phyloP scores from a whole-genome alignment of 1,140 invertebrate genomes.

The Akabosia matsudoensis region DNA sequence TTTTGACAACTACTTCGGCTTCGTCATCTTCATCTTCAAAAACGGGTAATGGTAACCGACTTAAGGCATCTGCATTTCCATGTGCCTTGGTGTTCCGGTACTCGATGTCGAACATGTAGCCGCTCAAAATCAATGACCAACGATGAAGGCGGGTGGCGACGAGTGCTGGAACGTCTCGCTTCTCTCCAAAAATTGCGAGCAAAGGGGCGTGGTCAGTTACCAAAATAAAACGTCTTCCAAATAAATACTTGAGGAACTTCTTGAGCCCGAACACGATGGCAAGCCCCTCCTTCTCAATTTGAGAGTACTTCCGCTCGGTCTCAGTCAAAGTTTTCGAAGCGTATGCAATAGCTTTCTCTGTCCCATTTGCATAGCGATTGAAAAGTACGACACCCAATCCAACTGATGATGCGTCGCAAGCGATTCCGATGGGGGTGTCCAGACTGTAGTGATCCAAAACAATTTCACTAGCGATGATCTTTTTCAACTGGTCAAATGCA shows the following conservation, averaged over 20 bases:
- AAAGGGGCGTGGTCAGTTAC: slow-evolving; percentile 56
- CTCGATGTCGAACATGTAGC: slow-evolving; percentile 50
- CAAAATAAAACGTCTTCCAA: slow-evolving; percentile 51
- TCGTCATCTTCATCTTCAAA: background rate
- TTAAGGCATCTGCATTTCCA: slow-evolving; percentile 49
- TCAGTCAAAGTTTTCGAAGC: slow-evolving; percentile 53
- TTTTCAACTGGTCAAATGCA: slow-evolving; percentile 48
- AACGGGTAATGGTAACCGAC: slow-evolving; percentile 39
- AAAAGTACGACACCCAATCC: slow-evolving; percentile 55
- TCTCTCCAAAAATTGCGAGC: slow-evolving; percentile 50
- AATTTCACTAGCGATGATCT: slow-evolving; percentile 8
- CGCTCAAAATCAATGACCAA: slow-evolving; percentile 50
- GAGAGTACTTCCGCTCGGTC: slow-evolving; percentile 56
- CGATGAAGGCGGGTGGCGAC: slow-evolving; percentile 49
- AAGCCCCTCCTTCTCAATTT: slow-evolving; percentile 58
- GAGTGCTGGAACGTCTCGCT: slow-evolving; percentile 49
- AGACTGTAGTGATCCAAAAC: slow-evolving; percentile 51
- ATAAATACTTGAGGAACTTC: slow-evolving; percentile 57
- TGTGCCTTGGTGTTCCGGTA: slow-evolving; percentile 47
- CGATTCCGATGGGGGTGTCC: slow-evolving; percentile 55
- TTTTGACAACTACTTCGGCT: background rate
- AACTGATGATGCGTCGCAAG: slow-evolving; percentile 52
- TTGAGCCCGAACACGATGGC: slow-evolving; percentile 54
- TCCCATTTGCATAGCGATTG: slow-evolving; percentile 50
- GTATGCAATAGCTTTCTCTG: slow-evolving; percentile 54